These are phyloP conservation scores for Lemur catta DNA, from an alignment of 2,797 vertebrate species.

Conservation along the genomic window DNA sequence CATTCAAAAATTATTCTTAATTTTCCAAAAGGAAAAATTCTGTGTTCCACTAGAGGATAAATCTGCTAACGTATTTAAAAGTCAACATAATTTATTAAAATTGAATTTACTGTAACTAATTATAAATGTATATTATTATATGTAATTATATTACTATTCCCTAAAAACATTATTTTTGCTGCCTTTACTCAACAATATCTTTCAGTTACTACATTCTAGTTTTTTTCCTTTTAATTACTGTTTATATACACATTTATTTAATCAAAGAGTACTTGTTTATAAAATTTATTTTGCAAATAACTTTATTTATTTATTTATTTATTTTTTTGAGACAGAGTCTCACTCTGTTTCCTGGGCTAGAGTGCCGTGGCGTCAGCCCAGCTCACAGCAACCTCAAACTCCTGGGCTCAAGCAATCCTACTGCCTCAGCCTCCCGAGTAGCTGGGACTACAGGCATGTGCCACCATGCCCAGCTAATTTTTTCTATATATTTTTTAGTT, in stretches of 20 bases:
- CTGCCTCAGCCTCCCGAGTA: no score
- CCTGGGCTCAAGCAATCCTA: no score
- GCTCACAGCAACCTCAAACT: no score
- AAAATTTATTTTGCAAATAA: conserved; percentile 48
- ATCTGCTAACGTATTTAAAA: conserved; percentile 26
- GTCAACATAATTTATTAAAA: conserved; percentile 39
- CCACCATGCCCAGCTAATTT: no score
- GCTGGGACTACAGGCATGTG: no score
- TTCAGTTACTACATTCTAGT: not conserved
- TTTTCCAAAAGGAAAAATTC: conserved; percentile 1
- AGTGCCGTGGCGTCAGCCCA: no score
- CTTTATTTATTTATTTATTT: not conserved
- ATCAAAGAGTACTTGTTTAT: not conserved
- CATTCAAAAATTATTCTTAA: conserved; percentile 33
- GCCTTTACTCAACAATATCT: not conserved
- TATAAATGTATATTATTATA: not conserved
- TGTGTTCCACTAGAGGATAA: not conserved
- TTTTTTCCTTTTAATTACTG: not conserved
- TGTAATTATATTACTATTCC: conserved; percentile 6
- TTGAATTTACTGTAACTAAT: not conserved
- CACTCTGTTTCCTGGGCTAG: no score
- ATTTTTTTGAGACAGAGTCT: no score
- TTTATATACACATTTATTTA: not conserved
- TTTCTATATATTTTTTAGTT: no score
- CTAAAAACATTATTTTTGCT: not conserved